A percentile compares a stretch with the other conserved stretches of the same genome.
phyloP scores from a whole-genome alignment of 1,140 invertebrate genomes.

The Goniozus legneri region DNA sequence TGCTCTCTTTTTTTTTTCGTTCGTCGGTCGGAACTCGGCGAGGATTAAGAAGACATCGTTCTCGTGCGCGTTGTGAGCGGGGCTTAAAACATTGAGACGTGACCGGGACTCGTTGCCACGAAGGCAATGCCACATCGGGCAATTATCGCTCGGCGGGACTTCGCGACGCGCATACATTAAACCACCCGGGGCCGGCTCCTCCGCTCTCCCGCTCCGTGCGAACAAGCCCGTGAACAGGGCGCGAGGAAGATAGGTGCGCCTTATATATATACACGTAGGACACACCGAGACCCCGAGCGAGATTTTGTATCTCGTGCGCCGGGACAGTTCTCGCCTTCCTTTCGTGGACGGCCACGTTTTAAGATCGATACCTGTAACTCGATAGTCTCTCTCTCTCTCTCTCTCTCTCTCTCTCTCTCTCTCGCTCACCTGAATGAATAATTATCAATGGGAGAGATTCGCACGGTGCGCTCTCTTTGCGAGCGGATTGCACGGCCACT shows the following conservation, averaged over 20 bases:
- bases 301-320: constrained; percentile 21
- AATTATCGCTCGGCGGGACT: constrained; percentile 47
- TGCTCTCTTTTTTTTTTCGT: too few relatives aligned
- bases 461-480: too few relatives aligned
- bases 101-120: constrained; percentile 35
- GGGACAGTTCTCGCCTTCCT: constrained; percentile 25
- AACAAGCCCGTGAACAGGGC: too few relatives aligned
- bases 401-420: too few relatives aligned
- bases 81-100: constrained; percentile 45
- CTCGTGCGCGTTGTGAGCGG: too few relatives aligned
- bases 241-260: too few relatives aligned
- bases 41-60: too few relatives aligned
- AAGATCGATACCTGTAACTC: constrained; percentile 29
- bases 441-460: constrained; percentile 32
- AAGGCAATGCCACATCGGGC: constrained; percentile 41
- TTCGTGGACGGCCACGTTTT: constrained; percentile 28
- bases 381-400: too few relatives aligned
- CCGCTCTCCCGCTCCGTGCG: constrained; percentile 9
- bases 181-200: constrained; percentile 7
- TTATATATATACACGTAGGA: constrained; percentile 5
- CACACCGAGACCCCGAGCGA: constrained; percentile 18
- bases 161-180: constrained; percentile 47
- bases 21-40: too few relatives aligned
- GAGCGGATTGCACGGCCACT: too few relatives aligned
- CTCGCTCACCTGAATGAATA: constrained; percentile 28